Conservation (phyloP, 1,140 invertebrate species). For the Orchestia grillus region DNA sequence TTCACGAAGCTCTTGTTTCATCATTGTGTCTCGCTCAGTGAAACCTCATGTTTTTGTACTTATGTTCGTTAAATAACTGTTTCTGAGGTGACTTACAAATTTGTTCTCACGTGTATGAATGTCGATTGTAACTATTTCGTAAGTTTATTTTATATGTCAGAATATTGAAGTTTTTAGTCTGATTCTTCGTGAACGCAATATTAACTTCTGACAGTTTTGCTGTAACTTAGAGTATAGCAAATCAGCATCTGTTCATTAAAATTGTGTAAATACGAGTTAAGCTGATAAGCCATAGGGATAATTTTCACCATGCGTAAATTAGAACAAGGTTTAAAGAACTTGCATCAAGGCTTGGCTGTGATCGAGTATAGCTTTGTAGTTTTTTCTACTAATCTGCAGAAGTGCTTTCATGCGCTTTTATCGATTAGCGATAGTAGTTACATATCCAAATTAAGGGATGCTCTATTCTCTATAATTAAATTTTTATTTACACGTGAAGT, state of each 20-base stretch:
- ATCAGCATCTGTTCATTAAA: not conserved
- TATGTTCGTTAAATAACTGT: not conserved
- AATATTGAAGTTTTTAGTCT: not conserved
- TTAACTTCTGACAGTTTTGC: not conserved
- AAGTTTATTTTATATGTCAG: not conserved
- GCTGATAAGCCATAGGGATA: not conserved
- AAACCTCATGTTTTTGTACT: not conserved
- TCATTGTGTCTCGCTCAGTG: not conserved
- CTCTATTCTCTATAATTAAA: not conserved
- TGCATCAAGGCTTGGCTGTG: constrained; percentile 51
- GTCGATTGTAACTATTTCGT: not conserved
- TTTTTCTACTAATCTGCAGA: constrained; percentile 17
- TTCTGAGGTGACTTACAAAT: not conserved
- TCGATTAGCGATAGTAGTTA: not conserved
- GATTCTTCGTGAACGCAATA: too few species aligned
- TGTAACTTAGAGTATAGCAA: not conserved
- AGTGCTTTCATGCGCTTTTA: not conserved
- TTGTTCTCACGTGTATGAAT: not conserved
- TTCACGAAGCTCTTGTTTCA: not conserved
- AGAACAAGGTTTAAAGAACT: not conserved
- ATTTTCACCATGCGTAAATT: not conserved
- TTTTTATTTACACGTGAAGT: not conserved
- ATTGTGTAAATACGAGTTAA: not conserved
- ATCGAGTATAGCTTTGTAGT: constrained; percentile 22
- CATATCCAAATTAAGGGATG: not conserved